Evolutionary conservation across 2,888 invertebrate species (phyloP), one percentile per base, ranked within the genome.

Genomic region (Ephialtes manifestator): DNA sequence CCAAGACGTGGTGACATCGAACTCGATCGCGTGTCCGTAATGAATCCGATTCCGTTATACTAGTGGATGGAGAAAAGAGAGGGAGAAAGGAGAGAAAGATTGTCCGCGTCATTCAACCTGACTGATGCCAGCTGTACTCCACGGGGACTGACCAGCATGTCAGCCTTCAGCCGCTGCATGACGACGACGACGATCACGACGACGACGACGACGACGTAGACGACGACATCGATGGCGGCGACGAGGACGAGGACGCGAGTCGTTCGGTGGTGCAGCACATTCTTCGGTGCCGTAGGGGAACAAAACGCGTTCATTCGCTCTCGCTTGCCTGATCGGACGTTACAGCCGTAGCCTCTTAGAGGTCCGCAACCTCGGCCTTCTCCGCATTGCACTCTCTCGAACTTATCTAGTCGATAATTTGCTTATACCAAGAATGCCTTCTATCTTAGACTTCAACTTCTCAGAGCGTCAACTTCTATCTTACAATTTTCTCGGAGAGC

Each of bases 1-100:
- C 31, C 31, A 20, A 58, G 46, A 77, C 79, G 35, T 79, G 85
- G 78, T 81, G 86, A 88, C 88, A 88, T 89, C 88, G 87, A 88
- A 85, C 81, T 82, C 87, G 89, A 91, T 92, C 89, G 90, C 91
- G 88, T 90, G 90, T 88, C 86, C 84, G 89, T 91, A 91, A 91
- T 88, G 89, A 89, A 90, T 85, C 86, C 79, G 84, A 89, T 89
- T 88, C 91, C 90, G 90, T 91, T 90, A 90, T 81, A 67, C 86
- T 72, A 72, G 79, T 10, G 53, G 76, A 39, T 43, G 28, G 24
- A 11, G 48, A 65, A 39, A 11, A 20, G 65, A 80, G 48, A 43
- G 24, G 46, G 58, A 67, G 76, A 67, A 20, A 70, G 58, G 76
- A 67, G 35, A 70, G 58, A 79, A 87, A 75, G 87, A 87, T 88